Conservation (phyloP, 2,113 vertebrate species). For the Salvelinus namaycush region DNA sequence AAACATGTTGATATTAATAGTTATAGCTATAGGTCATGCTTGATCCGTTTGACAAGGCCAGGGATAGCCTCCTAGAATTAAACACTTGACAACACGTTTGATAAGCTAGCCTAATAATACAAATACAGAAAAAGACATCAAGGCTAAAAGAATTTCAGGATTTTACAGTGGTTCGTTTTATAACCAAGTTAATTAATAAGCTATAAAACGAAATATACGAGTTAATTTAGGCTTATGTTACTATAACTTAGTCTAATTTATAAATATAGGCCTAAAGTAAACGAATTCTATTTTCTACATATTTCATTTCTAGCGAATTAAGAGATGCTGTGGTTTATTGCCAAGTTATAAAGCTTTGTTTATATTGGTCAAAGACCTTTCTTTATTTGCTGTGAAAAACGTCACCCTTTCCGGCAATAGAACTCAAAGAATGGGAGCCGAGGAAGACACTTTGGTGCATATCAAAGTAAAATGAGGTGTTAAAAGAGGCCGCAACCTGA, state of each 20-base stretch:
- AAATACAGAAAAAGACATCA: no score
- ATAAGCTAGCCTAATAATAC: no score
- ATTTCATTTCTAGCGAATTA: not conserved
- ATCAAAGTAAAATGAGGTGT: conserved; percentile 88
- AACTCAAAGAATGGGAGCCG: conserved; percentile 77
- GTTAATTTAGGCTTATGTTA: no score
- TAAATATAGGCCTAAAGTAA: not conserved
- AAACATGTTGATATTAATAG: not conserved
- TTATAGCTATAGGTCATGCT: not conserved
- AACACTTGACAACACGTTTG: no score
- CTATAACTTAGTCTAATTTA: no score
- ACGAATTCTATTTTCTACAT: not conserved
- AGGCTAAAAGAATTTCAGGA: no score
- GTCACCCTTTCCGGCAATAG: conserved; percentile 85
- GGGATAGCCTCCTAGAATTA: no score
- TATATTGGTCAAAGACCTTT: not conserved
- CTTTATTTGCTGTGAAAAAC: conserved; percentile 83
- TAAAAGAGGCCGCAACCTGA: conserved; percentile 80
- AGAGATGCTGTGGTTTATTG: not conserved
- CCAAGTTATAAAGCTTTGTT: not conserved
- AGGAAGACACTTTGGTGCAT: conserved; percentile 84
- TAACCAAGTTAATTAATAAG: no score
- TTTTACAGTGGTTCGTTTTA: no score
- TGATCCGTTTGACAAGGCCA: no score
- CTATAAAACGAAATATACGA: no score